Base-by-base conservation (phyloP, 2,888 invertebrate species). In the Oxytorus armatus region DNA sequence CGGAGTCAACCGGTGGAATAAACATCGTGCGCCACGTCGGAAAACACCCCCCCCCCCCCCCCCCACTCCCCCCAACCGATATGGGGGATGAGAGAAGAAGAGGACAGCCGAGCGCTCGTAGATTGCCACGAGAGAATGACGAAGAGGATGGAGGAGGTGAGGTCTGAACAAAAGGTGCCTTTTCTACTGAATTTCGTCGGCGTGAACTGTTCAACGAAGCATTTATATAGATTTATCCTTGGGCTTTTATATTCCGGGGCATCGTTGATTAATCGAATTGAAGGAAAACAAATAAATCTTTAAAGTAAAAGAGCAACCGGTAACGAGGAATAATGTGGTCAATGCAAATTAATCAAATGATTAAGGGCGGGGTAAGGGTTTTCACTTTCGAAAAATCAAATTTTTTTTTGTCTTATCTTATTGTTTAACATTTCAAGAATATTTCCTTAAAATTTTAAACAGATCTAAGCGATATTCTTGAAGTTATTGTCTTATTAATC, bases 1-100 rank as follows among this genome's bases (percentile, higher is more conserved):
- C 57, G 49, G 77, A 81, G 77, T 82, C 79, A 79, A 68, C 55
- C 80, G 74, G 77, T 73, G 82, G 82, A 82, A 81, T 82, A 81
- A 83, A 79, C 79, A 84, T 83, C 80, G 72, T n/a, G n/a, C n/a
- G n/a, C n/a, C n/a, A n/a, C 42, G 76, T 66, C 59, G 72, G 29
- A 39, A 65, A 57, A n/a, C n/a, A n/a, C n/a, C n/a, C n/a, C n/a
- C n/a, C n/a, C n/a, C n/a, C n/a, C n/a, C n/a, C n/a, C n/a, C n/a
- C n/a, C n/a, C n/a, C n/a, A n/a, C n/a, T n/a, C n/a, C n/a, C n/a
- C n/a, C n/a, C n/a, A n/a, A n/a, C 33, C 23, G n/a, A n/a, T n/a
- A n/a, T n/a, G n/a, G n/a, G n/a, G n/a, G n/a, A n/a, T 14, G 57
- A 47, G 11, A 29, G 44, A 44, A 47, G 21, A 57, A 18, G 33